Conservation (phyloP, 2,797 vertebrate genomes). For the Sebastes itinus region DNA sequence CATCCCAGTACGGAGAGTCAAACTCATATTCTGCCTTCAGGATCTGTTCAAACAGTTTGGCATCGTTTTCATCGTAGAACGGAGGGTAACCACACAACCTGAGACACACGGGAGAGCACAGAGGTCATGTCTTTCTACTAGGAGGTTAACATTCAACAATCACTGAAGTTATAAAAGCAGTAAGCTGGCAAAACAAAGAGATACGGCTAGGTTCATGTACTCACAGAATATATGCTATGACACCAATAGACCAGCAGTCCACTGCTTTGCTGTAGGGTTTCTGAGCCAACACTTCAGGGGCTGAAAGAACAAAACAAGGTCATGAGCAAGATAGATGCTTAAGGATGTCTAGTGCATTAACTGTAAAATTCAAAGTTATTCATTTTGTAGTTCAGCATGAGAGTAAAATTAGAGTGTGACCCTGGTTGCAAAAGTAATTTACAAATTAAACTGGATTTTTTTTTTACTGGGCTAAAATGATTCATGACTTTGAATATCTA, state of each 20-base stretch:
- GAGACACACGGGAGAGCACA: slow-evolving; percentile 23
- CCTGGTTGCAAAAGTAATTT: not conserved
- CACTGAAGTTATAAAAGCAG: not conserved
- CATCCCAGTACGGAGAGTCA: slow-evolving; percentile 98
- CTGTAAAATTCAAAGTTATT: not conserved
- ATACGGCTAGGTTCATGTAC: slow-evolving; percentile 49
- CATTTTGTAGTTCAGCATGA: not conserved
- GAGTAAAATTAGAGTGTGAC: not conserved
- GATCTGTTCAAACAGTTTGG: slow-evolving; percentile 98
- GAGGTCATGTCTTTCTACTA: not conserved
- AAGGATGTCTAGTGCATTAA: not conserved
- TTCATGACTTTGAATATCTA: not conserved
- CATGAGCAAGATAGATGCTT: not conserved
- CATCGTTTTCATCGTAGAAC: slow-evolving; percentile 97
- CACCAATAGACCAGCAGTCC: slow-evolving; percentile 99
- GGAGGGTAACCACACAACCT: slow-evolving; percentile 95
- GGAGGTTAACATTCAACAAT: not conserved
- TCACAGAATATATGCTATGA: slow-evolving; percentile 96
- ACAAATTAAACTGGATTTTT: not conserved
- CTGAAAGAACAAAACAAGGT: slow-evolving; percentile 70
- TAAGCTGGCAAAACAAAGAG: too few relatives aligned
- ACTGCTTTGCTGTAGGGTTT: slow-evolving; percentile 99
- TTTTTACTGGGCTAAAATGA: not conserved
- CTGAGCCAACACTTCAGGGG: slow-evolving; percentile 96
- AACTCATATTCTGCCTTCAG: slow-evolving; percentile 96